Evolutionary conservation across 2,888 invertebrate species (phyloP).

Genomic region (Synergus itoensis): DNA sequence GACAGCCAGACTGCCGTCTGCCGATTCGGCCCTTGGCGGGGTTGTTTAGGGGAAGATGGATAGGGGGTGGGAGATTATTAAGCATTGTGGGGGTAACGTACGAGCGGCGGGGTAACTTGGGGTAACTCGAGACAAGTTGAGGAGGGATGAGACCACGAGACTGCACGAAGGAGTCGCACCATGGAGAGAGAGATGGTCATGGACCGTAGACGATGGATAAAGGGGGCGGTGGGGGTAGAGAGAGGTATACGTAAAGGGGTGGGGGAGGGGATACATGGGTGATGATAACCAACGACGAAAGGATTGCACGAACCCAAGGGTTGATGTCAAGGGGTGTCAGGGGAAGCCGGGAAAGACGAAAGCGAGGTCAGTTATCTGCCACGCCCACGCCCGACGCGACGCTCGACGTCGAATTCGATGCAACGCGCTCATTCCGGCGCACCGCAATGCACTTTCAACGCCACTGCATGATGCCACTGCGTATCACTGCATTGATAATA

Average conservation of each 20-base stretch:
- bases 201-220: conserved; percentile 23
- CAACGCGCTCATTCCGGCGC: conserved; percentile 61
- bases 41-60: not conserved
- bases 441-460: conserved; percentile 68
- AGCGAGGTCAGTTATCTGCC: conserved; percentile 74
- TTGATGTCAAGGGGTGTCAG: conserved; percentile 44
- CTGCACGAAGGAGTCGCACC: conserved; percentile 32
- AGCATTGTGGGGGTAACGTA: conserved; percentile 41
- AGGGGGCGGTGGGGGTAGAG: conserved; percentile 18
- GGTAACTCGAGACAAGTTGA: conserved; percentile 45
- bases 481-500: conserved; percentile 52
- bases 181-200: conserved; percentile 38
- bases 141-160: conserved; percentile 44
- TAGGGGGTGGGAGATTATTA: conserved; percentile 32
- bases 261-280: conserved; percentile 41
- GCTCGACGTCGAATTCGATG: conserved; percentile 53
- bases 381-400: conserved; percentile 71
- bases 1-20: conserved; percentile 59
- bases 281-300: conserved; percentile 13
- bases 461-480: conserved; percentile 55
- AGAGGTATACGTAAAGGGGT: conserved; percentile 43
- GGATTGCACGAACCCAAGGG: conserved; percentile 41
- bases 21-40: conserved; percentile 42
- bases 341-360: conserved; percentile 63
- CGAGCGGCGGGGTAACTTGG: conserved; percentile 45